A percentile compares a stretch with the other conserved stretches of the same genome.
Conservation (phyloP, 1,140 invertebrate species). For the Zaprionus capensis region DNA sequence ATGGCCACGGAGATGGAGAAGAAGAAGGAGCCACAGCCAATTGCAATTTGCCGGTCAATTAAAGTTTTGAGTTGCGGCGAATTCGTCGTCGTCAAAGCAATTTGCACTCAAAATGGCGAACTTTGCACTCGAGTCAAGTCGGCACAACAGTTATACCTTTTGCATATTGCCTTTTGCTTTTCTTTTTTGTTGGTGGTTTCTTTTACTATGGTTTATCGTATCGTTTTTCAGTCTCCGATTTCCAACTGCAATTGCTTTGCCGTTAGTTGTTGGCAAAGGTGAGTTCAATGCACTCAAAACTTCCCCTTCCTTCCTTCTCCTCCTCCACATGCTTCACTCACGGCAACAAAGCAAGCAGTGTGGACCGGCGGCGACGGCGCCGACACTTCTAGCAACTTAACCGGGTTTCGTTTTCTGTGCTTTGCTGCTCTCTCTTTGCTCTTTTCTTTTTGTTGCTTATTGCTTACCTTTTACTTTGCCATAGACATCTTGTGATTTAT, state of each 20-base stretch:
- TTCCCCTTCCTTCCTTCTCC: neutral
- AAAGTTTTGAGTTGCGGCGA: slow-evolving; percentile 44
- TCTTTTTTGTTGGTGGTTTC: slow-evolving; percentile 8
- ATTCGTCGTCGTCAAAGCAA: slow-evolving; percentile 27
- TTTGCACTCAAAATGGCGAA: slow-evolving; percentile 50
- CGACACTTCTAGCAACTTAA: slow-evolving; percentile 5
- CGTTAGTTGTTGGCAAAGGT: slow-evolving; percentile 43
- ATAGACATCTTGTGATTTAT: slow-evolving; percentile 86
- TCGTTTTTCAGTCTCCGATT: slow-evolving; percentile 29
- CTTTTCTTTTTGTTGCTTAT: neutral
- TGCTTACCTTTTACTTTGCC: slow-evolving; percentile 85
- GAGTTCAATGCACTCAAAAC: slow-evolving; percentile 65
- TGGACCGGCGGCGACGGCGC: neutral
- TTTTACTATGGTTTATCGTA: slow-evolving; percentile 25
- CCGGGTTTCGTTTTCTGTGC: slow-evolving; percentile 32
- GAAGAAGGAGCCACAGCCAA: slow-evolving; percentile 6
- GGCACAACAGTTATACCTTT: slow-evolving; percentile 33
- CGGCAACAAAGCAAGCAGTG: neutral
- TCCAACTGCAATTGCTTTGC: slow-evolving; percentile 43
- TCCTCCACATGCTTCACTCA: neutral
- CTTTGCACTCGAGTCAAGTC: slow-evolving; percentile 32
- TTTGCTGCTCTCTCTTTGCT: neutral
- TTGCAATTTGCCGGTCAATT: slow-evolving; percentile 54
- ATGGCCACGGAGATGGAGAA: slow-evolving; percentile 9
- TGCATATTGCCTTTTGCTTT: slow-evolving; percentile 15